These are phyloP conservation scores for Leptopilina myrica DNA, from an alignment of 2,888 invertebrate species.

Conservation along the genomic window DNA sequence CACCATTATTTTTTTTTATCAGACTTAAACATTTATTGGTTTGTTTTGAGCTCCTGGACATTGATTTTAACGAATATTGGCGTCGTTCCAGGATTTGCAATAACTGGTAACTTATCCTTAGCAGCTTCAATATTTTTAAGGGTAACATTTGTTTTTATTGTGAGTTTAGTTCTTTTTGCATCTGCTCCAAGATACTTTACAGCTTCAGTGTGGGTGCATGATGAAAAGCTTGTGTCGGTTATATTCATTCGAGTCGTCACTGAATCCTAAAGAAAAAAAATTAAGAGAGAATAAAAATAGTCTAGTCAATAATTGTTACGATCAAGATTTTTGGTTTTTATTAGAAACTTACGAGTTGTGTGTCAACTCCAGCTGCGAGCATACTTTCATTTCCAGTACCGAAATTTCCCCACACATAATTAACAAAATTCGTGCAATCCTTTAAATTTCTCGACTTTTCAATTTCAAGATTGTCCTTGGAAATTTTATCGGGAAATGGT, in stretches of 20 bases:
- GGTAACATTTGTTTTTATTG: constrained; percentile 41
- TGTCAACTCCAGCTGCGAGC: background rate
- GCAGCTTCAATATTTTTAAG: constrained; percentile 50
- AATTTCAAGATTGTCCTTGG: constrained; percentile 54
- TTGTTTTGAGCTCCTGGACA: constrained; percentile 8
- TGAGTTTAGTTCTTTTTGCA: constrained; percentile 37
- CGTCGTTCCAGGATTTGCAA: constrained; percentile 46
- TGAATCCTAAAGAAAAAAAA: constrained; percentile 10
- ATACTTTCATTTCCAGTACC: constrained; percentile 24
- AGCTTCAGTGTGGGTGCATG: constrained; percentile 47
- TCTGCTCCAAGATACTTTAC: constrained; percentile 15
- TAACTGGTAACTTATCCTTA: constrained; percentile 31
- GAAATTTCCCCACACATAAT: constrained; percentile 50
- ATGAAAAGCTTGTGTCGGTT: constrained; percentile 48
- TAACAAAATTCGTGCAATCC: constrained; percentile 53
- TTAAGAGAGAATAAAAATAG: too few relatives aligned
- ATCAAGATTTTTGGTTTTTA: too few relatives aligned
- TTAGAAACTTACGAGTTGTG: constrained; percentile 18
- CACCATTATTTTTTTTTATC: constrained; percentile 1
- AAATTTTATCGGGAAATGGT: constrained; percentile 48
- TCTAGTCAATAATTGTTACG: too few relatives aligned
- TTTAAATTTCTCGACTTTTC: constrained; percentile 54
- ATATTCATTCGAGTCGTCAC: constrained; percentile 33
- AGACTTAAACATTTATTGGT: constrained; percentile 11
- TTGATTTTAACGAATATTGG: constrained; percentile 48